Base-by-base conservation (phyloP, 1,140 invertebrate genomes). In the Listronotus bonariensis region DNA sequence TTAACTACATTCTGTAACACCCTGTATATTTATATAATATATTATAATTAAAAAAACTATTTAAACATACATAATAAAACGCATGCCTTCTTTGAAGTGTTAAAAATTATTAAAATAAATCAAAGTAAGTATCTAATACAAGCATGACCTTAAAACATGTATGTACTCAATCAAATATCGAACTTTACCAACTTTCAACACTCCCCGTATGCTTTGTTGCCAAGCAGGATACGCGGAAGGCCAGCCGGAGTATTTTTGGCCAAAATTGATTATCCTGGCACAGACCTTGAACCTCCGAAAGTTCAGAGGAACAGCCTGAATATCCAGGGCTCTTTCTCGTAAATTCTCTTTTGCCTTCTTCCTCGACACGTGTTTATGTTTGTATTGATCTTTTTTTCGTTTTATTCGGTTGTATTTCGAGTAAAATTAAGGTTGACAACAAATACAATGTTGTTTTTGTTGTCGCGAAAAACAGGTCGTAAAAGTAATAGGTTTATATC, bases 241-340 rank as follows among this genome's bases (percentile, higher is more conserved):
- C 38, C 48, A 20, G 14, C 54, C n/a, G n/a, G n/a, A 46, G 48
- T 61, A 61, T 61, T 52, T 61, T 61, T 43, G 58, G 58, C 48
- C 48, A 43, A 52, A 61, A 61, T 61, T 61, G 58, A 61, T 61
- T 52, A 52, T 51, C 46, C 46, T 61, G 58, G 36, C 58, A 61
- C 9, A 51, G 58, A 52, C 58, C 58, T 61, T 61, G 58, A 61
- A 61, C 58, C 58, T 31, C 36, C 56, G 56, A 59, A 59, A 49
- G 42, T 59, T 49, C 40, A 48, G 32, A 38, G 43, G 20, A n/a
- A 15, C 12, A 36, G 17, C 32, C 34, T 38, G 56, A 40, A 59
- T 59, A 48, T 59, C 56, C 56, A 59, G 56, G 56, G 56, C n/a
- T n/a, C n/a, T n/a, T 43, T 43, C 51, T n/a, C 17, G 48, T 51